Percentiles rank a stretch among this genome's conserved stretches.
Conservation (phyloP, 1,140 invertebrate genomes). For the Zaprionus tsacasi region DNA sequence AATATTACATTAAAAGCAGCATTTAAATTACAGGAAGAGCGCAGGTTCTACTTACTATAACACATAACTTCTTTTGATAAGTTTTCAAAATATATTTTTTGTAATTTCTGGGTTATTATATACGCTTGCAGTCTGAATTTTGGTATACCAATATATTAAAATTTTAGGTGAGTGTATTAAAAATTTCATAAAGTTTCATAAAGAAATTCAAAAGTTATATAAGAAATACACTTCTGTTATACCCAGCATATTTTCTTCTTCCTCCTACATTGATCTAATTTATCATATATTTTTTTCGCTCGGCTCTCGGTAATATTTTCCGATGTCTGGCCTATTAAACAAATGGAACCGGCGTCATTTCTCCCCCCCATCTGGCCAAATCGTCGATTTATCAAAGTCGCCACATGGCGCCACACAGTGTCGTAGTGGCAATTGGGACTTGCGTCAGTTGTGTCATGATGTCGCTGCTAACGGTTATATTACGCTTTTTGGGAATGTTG, state of each 20-base stretch:
- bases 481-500: slow-evolving; percentile 48
- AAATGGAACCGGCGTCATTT: slow-evolving; percentile 37
- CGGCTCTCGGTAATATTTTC: slow-evolving; percentile 6
- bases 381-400: slow-evolving; percentile 43
- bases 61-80: too few species aligned
- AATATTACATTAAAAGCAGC: too few species aligned
- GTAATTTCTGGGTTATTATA: neutral
- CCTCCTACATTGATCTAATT: slow-evolving; percentile 16
- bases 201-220: neutral
- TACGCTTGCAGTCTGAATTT: neutral
- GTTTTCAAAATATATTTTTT: neutral
- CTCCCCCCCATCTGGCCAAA: slow-evolving; percentile 5
- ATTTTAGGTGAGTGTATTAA: neutral
- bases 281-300: slow-evolving; percentile 38
- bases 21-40: too few species aligned
- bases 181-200: neutral
- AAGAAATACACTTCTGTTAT: neutral
- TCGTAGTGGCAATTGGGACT: neutral
- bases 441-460: slow-evolving; percentile 48
- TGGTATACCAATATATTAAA: neutral
- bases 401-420: slow-evolving; percentile 13
- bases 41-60: too few species aligned
- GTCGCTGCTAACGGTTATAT: slow-evolving; percentile 50
- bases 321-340: slow-evolving; percentile 31
- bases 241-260: neutral